Percentiles rank a stretch among this genome's conserved stretches.
These are phyloP conservation scores for Schizothorax lantsangensis DNA, from an alignment of 2,797 vertebrate genomes.

Conservation along the genomic window DNA sequence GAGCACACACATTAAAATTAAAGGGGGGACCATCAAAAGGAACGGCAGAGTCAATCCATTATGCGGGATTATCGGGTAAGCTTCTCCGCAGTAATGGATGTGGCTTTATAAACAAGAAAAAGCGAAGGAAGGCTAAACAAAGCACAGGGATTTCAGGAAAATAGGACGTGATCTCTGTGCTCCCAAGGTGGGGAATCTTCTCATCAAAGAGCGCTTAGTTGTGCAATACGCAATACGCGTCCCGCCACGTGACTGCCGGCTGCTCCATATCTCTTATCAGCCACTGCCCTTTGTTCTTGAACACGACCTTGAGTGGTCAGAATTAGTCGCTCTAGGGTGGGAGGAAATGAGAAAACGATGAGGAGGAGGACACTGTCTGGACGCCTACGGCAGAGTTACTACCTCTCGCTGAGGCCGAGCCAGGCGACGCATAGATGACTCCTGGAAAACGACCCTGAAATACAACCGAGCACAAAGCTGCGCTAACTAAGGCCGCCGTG, in stretches of 20 bases:
- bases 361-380: conserved; percentile 37
- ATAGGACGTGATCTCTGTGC: conserved; percentile 42
- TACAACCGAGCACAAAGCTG: conserved; percentile 58
- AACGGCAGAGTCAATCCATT: conserved; percentile 79
- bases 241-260: background rate
- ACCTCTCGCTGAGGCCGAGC: conserved; percentile 40
- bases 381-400: conserved; percentile 62
- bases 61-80: conserved; percentile 81
- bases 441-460: conserved; percentile 63
- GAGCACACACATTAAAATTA: conserved; percentile 4
- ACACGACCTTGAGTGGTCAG: conserved; percentile 66
- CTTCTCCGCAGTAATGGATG: conserved; percentile 78
- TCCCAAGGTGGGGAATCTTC: conserved; percentile 45
- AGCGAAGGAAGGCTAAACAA: conserved; percentile 63
- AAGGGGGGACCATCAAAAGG: conserved; percentile 60
- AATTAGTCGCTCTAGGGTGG: conserved; percentile 26
- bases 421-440: conserved; percentile 41
- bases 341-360: conserved; percentile 14
- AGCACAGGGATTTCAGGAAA: conserved; percentile 72
- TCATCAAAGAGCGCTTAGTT: conserved; percentile 23
- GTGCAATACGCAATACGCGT: background rate
- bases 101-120: conserved; percentile 70
- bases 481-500: conserved; percentile 45
- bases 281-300: conserved; percentile 9
- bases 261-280: conserved; percentile 23